Evolutionary conservation across 1,140 invertebrate species (phyloP).

Genomic region (Spodoptera frugiperda): DNA sequence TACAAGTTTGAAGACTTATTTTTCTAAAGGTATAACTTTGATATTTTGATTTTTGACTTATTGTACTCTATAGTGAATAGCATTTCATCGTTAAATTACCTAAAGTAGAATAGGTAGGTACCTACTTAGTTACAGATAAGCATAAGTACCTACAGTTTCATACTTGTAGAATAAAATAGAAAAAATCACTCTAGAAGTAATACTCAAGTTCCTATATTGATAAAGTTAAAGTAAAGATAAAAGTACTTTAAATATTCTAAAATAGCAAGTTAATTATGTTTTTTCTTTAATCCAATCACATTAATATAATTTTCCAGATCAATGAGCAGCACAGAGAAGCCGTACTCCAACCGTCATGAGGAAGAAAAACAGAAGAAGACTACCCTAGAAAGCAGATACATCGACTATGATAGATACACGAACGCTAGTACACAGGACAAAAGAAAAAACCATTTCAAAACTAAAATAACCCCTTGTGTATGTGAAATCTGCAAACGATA

Average conservation of each 20-base stretch:
- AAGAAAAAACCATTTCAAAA: slow-evolving; percentile 45
- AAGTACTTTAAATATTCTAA: background rate
- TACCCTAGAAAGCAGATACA: slow-evolving; percentile 70
- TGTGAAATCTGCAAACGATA: slow-evolving; percentile 78
- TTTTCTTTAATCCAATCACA: background rate
- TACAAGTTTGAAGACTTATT: too few relatives aligned
- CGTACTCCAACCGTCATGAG: background rate
- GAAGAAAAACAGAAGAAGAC: slow-evolving; percentile 62
- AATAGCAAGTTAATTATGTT: background rate
- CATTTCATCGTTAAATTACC: too few relatives aligned
- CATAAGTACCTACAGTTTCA: too few relatives aligned
- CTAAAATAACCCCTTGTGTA: slow-evolving; percentile 64
- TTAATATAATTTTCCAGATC: background rate
- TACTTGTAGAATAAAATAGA: too few relatives aligned
- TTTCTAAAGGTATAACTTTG: too few relatives aligned
- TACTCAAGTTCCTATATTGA: too few relatives aligned
- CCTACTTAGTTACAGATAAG: too few relatives aligned
- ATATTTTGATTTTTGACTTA: too few relatives aligned
- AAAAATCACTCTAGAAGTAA: too few relatives aligned
- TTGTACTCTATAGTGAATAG: too few relatives aligned
- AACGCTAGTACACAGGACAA: slow-evolving; percentile 17
- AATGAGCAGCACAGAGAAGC: background rate
- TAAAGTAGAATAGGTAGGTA: too few relatives aligned
- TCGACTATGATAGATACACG: slow-evolving; percentile 56
- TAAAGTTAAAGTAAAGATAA: too few relatives aligned